Percentiles rank a stretch among this genome's conserved stretches.
Conservation (phyloP, 1,140 invertebrate species). For the Mycetomoellerius zeteki region DNA sequence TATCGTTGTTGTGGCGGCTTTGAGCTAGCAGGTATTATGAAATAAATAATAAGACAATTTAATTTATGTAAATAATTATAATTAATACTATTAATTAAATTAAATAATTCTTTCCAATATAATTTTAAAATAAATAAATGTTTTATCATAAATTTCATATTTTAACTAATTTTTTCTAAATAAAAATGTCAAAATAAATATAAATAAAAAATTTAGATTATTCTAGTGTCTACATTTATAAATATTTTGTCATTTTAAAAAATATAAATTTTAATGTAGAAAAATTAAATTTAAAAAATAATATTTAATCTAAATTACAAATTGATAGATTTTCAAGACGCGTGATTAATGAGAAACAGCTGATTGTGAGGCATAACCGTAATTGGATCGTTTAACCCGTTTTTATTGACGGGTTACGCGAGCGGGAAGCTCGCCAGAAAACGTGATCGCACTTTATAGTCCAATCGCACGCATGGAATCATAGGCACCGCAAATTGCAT, state of each 20-base stretch:
- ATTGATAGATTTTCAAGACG: neutral
- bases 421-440: constrained; percentile 69
- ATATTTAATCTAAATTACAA: neutral
- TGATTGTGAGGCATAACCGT: constrained; percentile 21
- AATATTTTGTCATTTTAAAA: neutral
- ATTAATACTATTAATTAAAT: neutral
- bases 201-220: neutral
- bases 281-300: neutral
- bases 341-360: constrained; percentile 36
- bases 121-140: neutral
- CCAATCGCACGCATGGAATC: neutral
- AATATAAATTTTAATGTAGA: neutral
- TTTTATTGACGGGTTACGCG: constrained; percentile 77
- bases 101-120: neutral
- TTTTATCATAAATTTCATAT: neutral
- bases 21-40: too few species aligned
- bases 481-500: neutral
- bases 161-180: neutral
- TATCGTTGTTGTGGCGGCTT: neutral
- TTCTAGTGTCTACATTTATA: neutral
- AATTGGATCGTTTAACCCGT: constrained; percentile 81
- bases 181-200: constrained; percentile 2
- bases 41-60: too few species aligned
- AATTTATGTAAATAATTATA: neutral
- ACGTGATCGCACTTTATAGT: constrained; percentile 34